These are phyloP conservation scores for Reticulitermes speratus DNA, from an alignment of 1,140 invertebrate genomes.

Conservation along the genomic window DNA sequence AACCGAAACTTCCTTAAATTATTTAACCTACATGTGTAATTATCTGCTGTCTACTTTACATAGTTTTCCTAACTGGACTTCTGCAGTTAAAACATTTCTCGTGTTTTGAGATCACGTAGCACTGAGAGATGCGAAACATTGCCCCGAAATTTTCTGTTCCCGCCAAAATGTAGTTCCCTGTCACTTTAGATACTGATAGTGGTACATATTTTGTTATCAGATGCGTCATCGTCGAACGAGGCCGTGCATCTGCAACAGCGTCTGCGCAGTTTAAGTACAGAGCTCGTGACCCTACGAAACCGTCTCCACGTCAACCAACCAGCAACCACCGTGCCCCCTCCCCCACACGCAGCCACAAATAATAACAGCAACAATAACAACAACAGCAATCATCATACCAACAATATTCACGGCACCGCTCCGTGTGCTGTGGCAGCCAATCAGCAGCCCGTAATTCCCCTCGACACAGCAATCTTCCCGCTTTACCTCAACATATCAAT, in stretches of 20 bases:
- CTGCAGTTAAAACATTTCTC: too few relatives aligned
- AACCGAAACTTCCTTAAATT: too few relatives aligned
- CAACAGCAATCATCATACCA: conserved; percentile 28
- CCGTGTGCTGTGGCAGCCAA: neutral
- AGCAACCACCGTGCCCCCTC: conserved; percentile 51
- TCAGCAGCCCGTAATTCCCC: neutral
- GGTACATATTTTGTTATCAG: conserved; percentile 50
- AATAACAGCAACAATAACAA: conserved; percentile 31
- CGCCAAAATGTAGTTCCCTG: neutral
- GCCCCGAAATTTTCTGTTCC: neutral
- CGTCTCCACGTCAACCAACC: conserved; percentile 65
- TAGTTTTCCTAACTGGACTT: too few relatives aligned
- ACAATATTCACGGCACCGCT: conserved; percentile 11
- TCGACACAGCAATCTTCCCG: neutral
- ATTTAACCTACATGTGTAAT: too few relatives aligned
- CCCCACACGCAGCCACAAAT: conserved; percentile 32
- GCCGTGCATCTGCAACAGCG: conserved; percentile 87
- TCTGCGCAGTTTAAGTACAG: conserved; percentile 82
- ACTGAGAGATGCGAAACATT: too few relatives aligned
- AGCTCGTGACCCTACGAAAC: conserved; percentile 84
- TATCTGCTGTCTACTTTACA: too few relatives aligned
- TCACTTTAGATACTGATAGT: neutral
- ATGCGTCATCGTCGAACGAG: conserved; percentile 90
- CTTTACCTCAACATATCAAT: neutral
- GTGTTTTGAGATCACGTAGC: too few relatives aligned